Evolutionary conservation across 2,888 invertebrate genomes (phyloP).

Genomic region (Drosophila rubida): DNA sequence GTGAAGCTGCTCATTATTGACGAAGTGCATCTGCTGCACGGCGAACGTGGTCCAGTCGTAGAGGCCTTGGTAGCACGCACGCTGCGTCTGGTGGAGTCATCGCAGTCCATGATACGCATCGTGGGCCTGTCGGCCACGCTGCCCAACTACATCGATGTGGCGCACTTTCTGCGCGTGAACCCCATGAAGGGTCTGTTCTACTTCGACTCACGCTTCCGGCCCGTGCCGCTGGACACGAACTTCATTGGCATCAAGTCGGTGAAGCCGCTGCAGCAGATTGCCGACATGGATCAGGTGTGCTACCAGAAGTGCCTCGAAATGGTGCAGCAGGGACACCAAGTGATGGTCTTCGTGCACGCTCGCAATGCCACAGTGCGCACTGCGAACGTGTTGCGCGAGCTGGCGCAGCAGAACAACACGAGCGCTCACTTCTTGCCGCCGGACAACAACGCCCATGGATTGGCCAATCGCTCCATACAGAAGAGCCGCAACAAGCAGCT

Average conservation of each 20-base stretch:
- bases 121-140: conserved; percentile 98
- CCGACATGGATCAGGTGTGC: conserved; percentile 95
- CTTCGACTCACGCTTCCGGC: conserved; percentile 97
- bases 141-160: conserved; percentile 98
- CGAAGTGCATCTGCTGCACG: conserved; percentile 98
- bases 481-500: conserved; percentile 93
- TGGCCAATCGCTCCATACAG: conserved; percentile 89
- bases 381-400: conserved; percentile 93
- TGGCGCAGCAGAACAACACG: conserved; percentile 91
- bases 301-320: conserved; percentile 96
- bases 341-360: conserved; percentile 99
- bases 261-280: conserved; percentile 87
- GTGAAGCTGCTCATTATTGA: conserved; percentile 98
- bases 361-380: conserved; percentile 97
- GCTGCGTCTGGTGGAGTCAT: conserved; percentile 94
- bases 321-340: conserved; percentile 96
- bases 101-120: conserved; percentile 97
- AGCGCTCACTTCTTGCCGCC: conserved; percentile 89
- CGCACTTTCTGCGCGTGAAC: conserved; percentile 96
- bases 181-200: conserved; percentile 96
- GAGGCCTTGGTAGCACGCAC: conserved; percentile 98
- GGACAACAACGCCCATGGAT: conserved; percentile 87
- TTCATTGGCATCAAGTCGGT: conserved; percentile 94
- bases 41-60: conserved; percentile 98
- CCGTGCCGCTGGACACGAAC: conserved; percentile 96